Evolutionary conservation across 1,140 invertebrate genomes (phyloP), one percentile per base, ranked within the genome.

Genomic region (Ctenoplectra terminalis): DNA sequence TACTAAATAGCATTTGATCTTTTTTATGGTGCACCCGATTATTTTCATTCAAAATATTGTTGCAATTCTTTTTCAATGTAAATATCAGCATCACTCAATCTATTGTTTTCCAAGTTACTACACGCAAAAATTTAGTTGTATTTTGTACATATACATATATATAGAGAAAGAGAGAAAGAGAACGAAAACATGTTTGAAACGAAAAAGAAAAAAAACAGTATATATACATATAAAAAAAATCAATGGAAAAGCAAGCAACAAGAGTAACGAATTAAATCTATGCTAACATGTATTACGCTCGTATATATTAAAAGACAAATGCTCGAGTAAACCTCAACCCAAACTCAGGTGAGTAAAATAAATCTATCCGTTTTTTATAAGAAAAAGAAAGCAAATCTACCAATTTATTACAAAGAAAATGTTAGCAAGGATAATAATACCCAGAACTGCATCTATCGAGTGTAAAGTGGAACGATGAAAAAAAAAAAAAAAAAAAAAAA

Each of bases 331-430:
- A 90, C 91, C 88, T 88, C 92, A 91, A 90, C 90, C 79, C 87
- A 87, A 88, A 83, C 75, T 89, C 91, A 92, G 91, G 91, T 92
- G 92, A 92, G 91, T 92, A 92, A 92, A 89, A 91, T 87, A 86
- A 91, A 92, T 92, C 84, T 91, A 90, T 91, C 86, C 84, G 89
- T 92, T 91, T 87, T 90, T 90, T 90, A 50, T 63, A 77, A 85
- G 31, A 56, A 84, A 83, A 64, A 77, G 70, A 58, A 74, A 66
- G 46, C 43, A 77, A 74, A 74, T 23, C 34, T 86, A 85, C 85
- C 61, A 63, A 61, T 84, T 77, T 74, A 46, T 75, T 66, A 5
- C 54, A 48, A 58, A 77, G 40, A 52, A 71, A 70, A 79, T 81
- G 71, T 58, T 75, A 63, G 71, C 60, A 82, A 66, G 56, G 60